Percentiles rank a stretch among this genome's conserved stretches.
Evolutionary conservation across 1,140 invertebrate genomes (phyloP).

Genomic region (Drosophila hydei): DNA sequence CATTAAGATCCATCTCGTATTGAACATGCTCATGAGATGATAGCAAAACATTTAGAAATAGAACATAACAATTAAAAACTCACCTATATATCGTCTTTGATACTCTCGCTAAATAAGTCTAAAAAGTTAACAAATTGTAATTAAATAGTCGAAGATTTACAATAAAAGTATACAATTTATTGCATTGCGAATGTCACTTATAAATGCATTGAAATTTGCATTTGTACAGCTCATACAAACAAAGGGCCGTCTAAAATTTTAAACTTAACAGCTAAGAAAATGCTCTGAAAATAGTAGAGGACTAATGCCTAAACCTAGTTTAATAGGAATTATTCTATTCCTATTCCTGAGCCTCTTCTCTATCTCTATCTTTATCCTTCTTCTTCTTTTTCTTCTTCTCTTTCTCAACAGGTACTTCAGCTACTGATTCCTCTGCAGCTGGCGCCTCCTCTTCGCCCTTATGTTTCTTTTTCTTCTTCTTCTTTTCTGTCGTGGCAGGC

Average conservation of each 20-base stretch:
- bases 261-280: conserved; percentile 64
- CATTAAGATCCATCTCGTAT: conserved; percentile 53
- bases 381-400: conserved; percentile 91
- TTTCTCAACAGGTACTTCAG: conserved; percentile 84
- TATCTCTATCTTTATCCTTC: conserved; percentile 88
- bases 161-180: conserved; percentile 73
- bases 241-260: conserved; percentile 35
- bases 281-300: conserved; percentile 37
- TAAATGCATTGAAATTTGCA: conserved; percentile 66
- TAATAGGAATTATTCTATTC: conserved; percentile 55
- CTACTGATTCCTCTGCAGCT: conserved; percentile 81
- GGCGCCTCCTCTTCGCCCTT: conserved; percentile 85
- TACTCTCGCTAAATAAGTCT: conserved; percentile 1
- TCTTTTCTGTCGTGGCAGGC: conserved; percentile 86
- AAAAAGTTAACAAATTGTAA: conserved; percentile 15
- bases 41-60: conserved; percentile 10
- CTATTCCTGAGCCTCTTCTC: conserved; percentile 81
- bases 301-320: conserved; percentile 48
- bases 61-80: conserved; percentile 8
- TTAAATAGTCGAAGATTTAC: conserved; percentile 36
- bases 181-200: conserved; percentile 77
- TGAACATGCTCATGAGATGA: conserved; percentile 58
- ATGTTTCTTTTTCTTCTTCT: conserved; percentile 87
- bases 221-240: conserved; percentile 30
- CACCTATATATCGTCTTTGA: conserved; percentile 23